Evolutionary conservation across 2,888 invertebrate species (phyloP).

Genomic region (Leucophenga montana): DNA sequence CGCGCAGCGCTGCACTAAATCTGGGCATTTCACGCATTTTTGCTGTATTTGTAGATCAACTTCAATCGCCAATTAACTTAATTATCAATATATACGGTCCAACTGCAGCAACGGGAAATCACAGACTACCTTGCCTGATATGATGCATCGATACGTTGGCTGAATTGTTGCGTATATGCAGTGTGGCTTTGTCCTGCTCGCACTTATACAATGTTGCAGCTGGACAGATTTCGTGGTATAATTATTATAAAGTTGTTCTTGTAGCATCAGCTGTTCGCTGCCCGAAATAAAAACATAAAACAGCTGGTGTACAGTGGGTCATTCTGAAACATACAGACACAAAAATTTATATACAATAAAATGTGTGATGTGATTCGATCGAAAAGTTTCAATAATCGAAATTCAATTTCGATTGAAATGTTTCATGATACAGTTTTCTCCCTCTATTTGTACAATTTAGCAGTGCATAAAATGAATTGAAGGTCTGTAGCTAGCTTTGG

Average conservation of each 20-base stretch:
- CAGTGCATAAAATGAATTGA: too few relatives aligned
- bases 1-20: slow-evolving; percentile 79
- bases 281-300: background rate
- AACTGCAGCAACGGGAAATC: background rate
- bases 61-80: slow-evolving; percentile 8
- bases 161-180: background rate
- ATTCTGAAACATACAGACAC: background rate
- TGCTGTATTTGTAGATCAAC: slow-evolving; percentile 25
- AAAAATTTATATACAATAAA: background rate
- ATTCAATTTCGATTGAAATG: too few relatives aligned
- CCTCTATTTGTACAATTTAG: too few relatives aligned
- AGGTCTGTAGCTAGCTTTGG: too few relatives aligned
- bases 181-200: too few relatives aligned
- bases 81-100: slow-evolving; percentile 12
- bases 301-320: slow-evolving; percentile 4
- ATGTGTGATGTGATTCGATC: too few relatives aligned
- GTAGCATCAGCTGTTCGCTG: background rate
- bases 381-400: too few relatives aligned
- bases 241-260: background rate
- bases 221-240: too few relatives aligned
- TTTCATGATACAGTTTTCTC: too few relatives aligned
- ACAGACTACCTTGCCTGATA: background rate
- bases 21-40: slow-evolving; percentile 74
- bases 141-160: background rate
- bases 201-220: too few relatives aligned